Base-by-base conservation (phyloP, 2,888 invertebrate genomes). In the Orthonevra nobilis region DNA sequence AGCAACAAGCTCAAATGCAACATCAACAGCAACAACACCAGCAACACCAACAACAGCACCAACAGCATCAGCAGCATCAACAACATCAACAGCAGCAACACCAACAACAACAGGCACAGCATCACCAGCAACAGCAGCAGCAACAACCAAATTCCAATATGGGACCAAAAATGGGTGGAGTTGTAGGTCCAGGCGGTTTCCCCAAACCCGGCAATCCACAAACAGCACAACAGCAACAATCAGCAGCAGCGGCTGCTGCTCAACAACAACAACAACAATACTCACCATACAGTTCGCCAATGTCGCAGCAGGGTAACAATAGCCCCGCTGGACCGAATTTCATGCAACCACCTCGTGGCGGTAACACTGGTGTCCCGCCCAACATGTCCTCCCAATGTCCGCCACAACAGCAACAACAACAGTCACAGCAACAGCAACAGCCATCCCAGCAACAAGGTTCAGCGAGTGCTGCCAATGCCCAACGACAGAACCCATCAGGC, bases 201-300 rank as follows among this genome's bases (percentile, higher is more conserved):
- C 74, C 83, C 9, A 85, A 85, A 61, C 82, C 83, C 0, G 83
- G 82, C 19, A 83, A 79, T 5, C 82, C 74, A 9, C 83, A 85
- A 81, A 61, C 81, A 36, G 61, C 81, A 19, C 82, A 82, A 60
- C 86, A 85, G 56, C 86, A 85, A 46, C 87, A 85, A 70, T 84
- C 85, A 28, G 79, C 72, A 10, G 63, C 75, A 2, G 69, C 69
- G 7, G 69, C 69, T 9, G 64, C 64, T 32, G 72, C 64, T 5
- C 68, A 10, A 70, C 70, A 20, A 82, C 85, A 82, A 74, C 86
- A 87, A 82, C 88, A 92, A 85, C 92, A 92, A 89, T 93, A 93
- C 89, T 93, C 93, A 83, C 92, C 93, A 54, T 93, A 92, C 84
- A 92, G 92, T 64, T 92, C 92, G 84, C 92, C 92, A 0, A 88